Evolutionary conservation across 2,888 invertebrate species (phyloP).

Genomic region (Pedicia rivosa): DNA sequence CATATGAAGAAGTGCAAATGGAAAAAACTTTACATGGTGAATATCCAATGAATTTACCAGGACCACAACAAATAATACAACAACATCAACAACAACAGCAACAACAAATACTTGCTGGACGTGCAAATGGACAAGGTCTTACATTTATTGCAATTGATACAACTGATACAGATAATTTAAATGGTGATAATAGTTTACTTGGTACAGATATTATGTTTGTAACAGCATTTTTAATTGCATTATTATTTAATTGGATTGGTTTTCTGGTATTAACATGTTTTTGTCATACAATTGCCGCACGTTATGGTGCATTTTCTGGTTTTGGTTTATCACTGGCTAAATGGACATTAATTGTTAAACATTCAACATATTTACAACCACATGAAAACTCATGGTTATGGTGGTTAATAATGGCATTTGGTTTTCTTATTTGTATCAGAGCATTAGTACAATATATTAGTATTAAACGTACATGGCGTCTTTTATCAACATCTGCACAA

Average conservation of each 20-base stretch:
- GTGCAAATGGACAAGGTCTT: slow-evolving; percentile 26
- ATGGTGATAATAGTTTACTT: slow-evolving; percentile 63
- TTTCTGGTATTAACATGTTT: slow-evolving; percentile 84
- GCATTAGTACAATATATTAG: slow-evolving; percentile 78
- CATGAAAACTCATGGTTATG: slow-evolving; percentile 83
- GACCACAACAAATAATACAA: slow-evolving; percentile 22
- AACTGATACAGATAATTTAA: slow-evolving; percentile 51
- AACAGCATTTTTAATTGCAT: slow-evolving; percentile 86
- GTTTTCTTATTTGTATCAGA: slow-evolving; percentile 71
- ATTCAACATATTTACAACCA: slow-evolving; percentile 72
- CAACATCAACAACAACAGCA: slow-evolving; percentile 22
- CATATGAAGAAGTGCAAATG: slow-evolving; percentile 83
- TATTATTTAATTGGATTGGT: slow-evolving; percentile 91
- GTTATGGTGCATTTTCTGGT: slow-evolving; percentile 83
- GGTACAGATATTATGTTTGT: slow-evolving; percentile 91
- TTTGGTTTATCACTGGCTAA: slow-evolving; percentile 87
- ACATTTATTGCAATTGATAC: slow-evolving; percentile 61
- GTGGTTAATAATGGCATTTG: slow-evolving; percentile 86
- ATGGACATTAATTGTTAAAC: slow-evolving; percentile 89
- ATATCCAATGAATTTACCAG: slow-evolving; percentile 24
- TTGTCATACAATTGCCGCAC: slow-evolving; percentile 84
- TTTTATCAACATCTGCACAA: slow-evolving; percentile 71
- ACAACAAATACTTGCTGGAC: slow-evolving; percentile 15
- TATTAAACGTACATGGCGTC: slow-evolving; percentile 77
- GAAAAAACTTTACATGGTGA: slow-evolving; percentile 70